Base-by-base conservation (phyloP, 2,888 invertebrate species). In the Pemphredon lugubris region DNA sequence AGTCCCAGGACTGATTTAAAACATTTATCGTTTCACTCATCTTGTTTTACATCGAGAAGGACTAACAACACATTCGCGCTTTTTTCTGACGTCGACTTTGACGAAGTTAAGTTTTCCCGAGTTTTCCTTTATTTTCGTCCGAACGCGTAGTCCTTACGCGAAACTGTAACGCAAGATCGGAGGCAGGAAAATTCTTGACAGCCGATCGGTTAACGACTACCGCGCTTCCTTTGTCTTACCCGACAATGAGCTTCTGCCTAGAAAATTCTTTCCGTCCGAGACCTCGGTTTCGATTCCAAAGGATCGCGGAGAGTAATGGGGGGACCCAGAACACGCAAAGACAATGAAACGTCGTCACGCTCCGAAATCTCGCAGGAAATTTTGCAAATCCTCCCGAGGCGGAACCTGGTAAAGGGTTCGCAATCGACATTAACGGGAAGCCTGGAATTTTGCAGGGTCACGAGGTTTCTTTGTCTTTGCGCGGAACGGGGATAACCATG, bases 331-430 rank as follows among this genome's bases (percentile, higher is more conserved):
- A 37, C 66, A 51, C n/a, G 44, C 42, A 48, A 63, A 70, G 54
- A 63, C 65, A 39, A 73, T 37, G 50, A 37, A 6, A 11, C 37
- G 1, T 20, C 63, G 67, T 73, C 63, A 67, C 67, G 74, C 40
- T 32, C 7, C 39, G 11, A 30, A 51, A 51, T 26, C 4, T 4
- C 14, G 11, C 11, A 13, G 44, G 26, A 55, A 45, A 32, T 37
- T 53, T 44, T 34, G 58, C 34, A 26, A 57, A 64, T 51, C 26
- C 44, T 14, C 32, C 6, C n/a, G 11, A 1, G 54, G 5, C 39
- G 7, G 13, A 5, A 6, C 4, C 6, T 13, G 26, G 13, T 13
- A 50, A 60, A 60, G 40, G 37, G 26, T 42, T n/a, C 4, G 18
- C 20, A 9, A 48, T 40, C 13, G 16, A 4, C 30, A 14, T 16